Base-by-base conservation (phyloP, 1,140 invertebrate species). In the Drosophila quadrilineata region DNA sequence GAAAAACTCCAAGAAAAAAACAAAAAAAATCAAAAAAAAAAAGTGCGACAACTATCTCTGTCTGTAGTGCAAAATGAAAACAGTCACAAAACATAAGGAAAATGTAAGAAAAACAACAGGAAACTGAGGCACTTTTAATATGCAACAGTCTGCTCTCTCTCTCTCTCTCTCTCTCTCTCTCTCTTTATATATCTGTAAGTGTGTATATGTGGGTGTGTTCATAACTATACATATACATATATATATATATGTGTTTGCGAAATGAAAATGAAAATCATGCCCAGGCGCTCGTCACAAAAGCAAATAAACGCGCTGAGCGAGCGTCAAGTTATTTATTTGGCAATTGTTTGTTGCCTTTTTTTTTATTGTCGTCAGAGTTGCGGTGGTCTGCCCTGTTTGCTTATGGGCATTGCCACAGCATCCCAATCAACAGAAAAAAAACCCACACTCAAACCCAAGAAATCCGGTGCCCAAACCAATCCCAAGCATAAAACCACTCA, bases 321-420 rank as follows among this genome's bases (percentile, higher is more conserved):
- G 59, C 70, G 66, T 77, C 75, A 84, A 84, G 77, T 84, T 85
- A 84, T 84, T 84, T 84, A 77, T 82, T 82, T 84, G 77, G 77
- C 77, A 82, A 82, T 82, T 82, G 77, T 77, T 71, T 53, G 64
- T 46, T 77, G 64, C 69, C 59, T 66, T 77, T 84, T 73, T 63
- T 66, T 77, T 84, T 73, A 76, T 77, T 84, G 77, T 82, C 77
- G 63, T 70, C 77, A 67, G 77, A 76, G 77, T 52, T 66, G 63
- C 31, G 56, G 46, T 84, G 49, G 63, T n/a, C 56, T 62, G 49
- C 48, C 68, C 45, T 80, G 67, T 80, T 80, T 80, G 71, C 76
- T 75, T 60, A 64, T 75, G 71, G 76, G 76, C 76, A 82, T 71
- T 68, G 68, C 54, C 59, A 48, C 41, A 19, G 19, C 38, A 40